Evolutionary conservation across 2,113 vertebrate species (phyloP).

Genomic region (Megaptera novaeangliae): DNA sequence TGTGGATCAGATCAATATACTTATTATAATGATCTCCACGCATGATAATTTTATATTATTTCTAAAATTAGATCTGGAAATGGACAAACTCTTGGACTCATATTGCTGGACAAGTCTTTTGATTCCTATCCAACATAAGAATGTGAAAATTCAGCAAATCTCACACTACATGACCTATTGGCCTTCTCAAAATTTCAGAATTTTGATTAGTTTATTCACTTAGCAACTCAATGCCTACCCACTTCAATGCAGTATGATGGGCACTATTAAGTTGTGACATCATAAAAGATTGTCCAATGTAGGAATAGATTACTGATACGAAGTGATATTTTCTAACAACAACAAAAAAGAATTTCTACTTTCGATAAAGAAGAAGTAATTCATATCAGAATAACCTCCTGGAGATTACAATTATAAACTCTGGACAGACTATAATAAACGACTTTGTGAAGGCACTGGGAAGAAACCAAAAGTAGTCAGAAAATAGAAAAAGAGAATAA

Average conservation of each 20-base stretch:
- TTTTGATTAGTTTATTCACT: background rate
- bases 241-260: background rate
- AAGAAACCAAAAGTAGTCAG: background rate
- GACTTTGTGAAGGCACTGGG: background rate
- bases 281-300: background rate
- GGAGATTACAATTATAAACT: background rate
- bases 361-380: background rate
- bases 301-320: background rate
- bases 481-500: background rate
- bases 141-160: background rate
- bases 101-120: background rate
- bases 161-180: background rate
- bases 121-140: background rate
- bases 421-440: background rate
- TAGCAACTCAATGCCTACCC: background rate
- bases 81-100: background rate
- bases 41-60: background rate
- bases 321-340: background rate
- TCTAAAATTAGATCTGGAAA: constrained; percentile 1
- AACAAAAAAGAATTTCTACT: background rate
- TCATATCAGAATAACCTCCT: background rate
- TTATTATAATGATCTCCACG: background rate
- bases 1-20: background rate
- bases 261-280: background rate
- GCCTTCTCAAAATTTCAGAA: background rate